Evolutionary conservation across 2,113 vertebrate species (phyloP).

Genomic region (Neopipo cinnamomea): DNA sequence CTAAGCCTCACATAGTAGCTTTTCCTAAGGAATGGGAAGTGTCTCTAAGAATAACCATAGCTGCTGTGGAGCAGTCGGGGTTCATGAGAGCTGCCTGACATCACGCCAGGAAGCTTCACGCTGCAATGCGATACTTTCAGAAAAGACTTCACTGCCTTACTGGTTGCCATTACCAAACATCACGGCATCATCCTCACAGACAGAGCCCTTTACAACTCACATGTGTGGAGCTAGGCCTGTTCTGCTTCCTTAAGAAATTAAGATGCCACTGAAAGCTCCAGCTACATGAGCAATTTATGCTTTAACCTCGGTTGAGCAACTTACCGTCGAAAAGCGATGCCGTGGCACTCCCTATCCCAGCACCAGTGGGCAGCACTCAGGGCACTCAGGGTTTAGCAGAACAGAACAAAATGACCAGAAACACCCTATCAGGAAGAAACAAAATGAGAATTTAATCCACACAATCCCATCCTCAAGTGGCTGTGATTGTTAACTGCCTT

Average conservation of each 20-base stretch:
- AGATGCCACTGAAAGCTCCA: background rate
- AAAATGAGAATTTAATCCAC: background rate
- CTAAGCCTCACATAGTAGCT: conserved; percentile 22
- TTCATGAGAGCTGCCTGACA: conserved; percentile 2
- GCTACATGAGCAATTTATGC: background rate
- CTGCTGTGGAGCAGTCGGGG: background rate
- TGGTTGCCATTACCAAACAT: background rate
- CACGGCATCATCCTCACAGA: background rate
- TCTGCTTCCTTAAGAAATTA: background rate
- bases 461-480: background rate
- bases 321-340: background rate
- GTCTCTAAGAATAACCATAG: conserved; percentile 24
- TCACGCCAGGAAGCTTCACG: background rate
- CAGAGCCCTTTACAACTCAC: background rate
- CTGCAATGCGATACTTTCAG: background rate
- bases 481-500: background rate
- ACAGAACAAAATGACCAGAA: background rate
- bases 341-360: background rate
- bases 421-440: background rate
- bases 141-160: background rate
- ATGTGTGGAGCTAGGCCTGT: background rate
- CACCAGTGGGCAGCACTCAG: background rate
- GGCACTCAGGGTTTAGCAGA: background rate
- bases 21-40: conserved; percentile 41
- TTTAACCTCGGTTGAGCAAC: background rate